Conservation (phyloP, 2,113 vertebrate species). For the Pseudonaja textilis region DNA sequence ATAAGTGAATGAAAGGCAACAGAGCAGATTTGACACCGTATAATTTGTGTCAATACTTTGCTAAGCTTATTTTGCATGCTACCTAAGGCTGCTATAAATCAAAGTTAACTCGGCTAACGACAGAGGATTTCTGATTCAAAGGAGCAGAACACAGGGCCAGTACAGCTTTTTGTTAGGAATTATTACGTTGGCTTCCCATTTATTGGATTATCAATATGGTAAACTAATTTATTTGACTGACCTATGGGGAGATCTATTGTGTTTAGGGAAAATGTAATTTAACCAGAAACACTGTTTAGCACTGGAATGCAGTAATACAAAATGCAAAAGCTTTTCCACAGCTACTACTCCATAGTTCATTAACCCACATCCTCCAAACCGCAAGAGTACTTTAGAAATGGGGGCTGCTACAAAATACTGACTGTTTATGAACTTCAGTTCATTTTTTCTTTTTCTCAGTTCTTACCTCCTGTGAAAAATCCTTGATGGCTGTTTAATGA, state of each 20-base stretch:
- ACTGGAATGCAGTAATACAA: neutral
- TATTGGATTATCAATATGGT: neutral
- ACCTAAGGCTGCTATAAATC: neutral
- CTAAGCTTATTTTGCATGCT: neutral
- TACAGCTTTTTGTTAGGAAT: neutral
- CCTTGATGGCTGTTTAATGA: neutral
- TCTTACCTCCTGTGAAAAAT: neutral
- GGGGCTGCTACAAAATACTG: neutral
- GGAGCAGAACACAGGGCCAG: neutral
- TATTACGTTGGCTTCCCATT: slow-evolving; percentile 8
- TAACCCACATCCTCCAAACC: neutral
- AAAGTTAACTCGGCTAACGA: neutral
- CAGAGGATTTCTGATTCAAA: neutral
- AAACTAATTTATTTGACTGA: slow-evolving; percentile 1
- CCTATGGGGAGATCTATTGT: neutral
- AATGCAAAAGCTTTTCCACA: neutral
- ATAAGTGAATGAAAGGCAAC: neutral
- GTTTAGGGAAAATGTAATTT: neutral
- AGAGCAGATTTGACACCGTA: neutral
- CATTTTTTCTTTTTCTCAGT: neutral
- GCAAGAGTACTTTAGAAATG: neutral
- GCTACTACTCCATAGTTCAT: neutral
- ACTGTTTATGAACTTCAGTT: neutral
- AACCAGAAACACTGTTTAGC: neutral
- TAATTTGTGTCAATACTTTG: neutral